phyloP scores from a whole-genome alignment of 2,888 invertebrate genomes.

The Biston betularia region DNA sequence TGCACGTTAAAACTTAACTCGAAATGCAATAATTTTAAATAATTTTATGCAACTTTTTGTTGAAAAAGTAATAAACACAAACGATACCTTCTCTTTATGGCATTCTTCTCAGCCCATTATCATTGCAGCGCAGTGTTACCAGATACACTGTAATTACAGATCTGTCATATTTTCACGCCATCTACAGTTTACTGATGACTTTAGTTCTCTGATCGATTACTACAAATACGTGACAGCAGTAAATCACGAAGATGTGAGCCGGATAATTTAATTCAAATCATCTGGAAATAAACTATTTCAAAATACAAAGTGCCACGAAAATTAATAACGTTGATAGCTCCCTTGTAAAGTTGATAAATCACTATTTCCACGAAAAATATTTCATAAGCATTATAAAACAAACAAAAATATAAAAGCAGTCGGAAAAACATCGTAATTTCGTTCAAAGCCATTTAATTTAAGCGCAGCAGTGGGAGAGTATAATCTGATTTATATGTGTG shows the following conservation, averaged over 20 bases:
- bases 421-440: constrained; percentile 72
- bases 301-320: constrained; percentile 17
- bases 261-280: constrained; percentile 2
- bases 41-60: too few species aligned
- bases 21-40: not conserved
- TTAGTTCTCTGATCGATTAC: too few species aligned
- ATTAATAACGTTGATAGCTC: constrained; percentile 11
- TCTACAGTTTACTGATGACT: too few species aligned
- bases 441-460: constrained; percentile 72
- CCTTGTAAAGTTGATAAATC: constrained; percentile 15
- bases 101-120: too few species aligned
- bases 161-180: too few species aligned
- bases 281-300: constrained; percentile 4
- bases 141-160: too few species aligned
- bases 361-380: constrained; percentile 26
- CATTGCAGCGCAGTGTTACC: too few species aligned
- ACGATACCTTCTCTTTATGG: too few species aligned
- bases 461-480: constrained; percentile 59
- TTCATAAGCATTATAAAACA: constrained; percentile 25
- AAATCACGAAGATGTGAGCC: not conserved
- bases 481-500: constrained; percentile 77
- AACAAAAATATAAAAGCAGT: constrained; percentile 53
- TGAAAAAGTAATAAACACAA: too few species aligned
- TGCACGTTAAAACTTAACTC: not conserved
- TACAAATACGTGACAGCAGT: not conserved